phyloP scores from a whole-genome alignment of 2,113 vertebrate genomes.

The Pyxicephalus adspersus region DNA sequence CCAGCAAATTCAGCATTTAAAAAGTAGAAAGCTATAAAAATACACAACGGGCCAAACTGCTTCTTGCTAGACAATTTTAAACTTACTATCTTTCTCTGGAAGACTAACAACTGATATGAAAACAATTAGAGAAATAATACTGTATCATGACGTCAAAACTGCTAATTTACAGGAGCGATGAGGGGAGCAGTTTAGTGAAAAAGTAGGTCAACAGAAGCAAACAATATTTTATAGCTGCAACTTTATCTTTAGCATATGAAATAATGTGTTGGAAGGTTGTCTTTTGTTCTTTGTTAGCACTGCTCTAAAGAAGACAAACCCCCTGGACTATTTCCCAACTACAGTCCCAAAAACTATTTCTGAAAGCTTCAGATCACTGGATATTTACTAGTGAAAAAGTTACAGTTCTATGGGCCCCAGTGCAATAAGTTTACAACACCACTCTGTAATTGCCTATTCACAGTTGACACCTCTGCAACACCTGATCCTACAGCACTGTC shows the following conservation, averaged over 20 bases:
- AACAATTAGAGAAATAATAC: conserved; percentile 24
- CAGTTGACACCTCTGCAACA: too few relatives aligned
- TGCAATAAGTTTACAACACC: too few relatives aligned
- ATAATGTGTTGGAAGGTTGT: too few relatives aligned
- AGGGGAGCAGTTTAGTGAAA: background rate
- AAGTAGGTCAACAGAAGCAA: conserved; percentile 4
- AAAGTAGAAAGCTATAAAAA: conserved; percentile 55
- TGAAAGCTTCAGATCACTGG: too few relatives aligned
- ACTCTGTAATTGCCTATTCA: too few relatives aligned
- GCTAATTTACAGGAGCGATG: background rate
- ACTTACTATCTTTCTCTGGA: conserved; percentile 58
- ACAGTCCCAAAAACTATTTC: too few relatives aligned
- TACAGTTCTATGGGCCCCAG: too few relatives aligned
- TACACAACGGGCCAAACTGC: conserved; percentile 62
- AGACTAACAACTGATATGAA: conserved; percentile 42
- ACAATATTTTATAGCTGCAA: background rate
- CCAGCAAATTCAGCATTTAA: conserved; percentile 66
- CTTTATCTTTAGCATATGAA: background rate
- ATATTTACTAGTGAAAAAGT: too few relatives aligned
- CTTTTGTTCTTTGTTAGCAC: too few relatives aligned
- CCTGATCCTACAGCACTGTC: too few relatives aligned
- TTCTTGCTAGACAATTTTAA: conserved; percentile 59
- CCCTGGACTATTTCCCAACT: too few relatives aligned
- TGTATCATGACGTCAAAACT: conserved; percentile 23
- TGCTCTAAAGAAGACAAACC: too few relatives aligned